Base-by-base conservation (phyloP, 2,113 vertebrate genomes). In the Psammodynastes pulverulentus region DNA sequence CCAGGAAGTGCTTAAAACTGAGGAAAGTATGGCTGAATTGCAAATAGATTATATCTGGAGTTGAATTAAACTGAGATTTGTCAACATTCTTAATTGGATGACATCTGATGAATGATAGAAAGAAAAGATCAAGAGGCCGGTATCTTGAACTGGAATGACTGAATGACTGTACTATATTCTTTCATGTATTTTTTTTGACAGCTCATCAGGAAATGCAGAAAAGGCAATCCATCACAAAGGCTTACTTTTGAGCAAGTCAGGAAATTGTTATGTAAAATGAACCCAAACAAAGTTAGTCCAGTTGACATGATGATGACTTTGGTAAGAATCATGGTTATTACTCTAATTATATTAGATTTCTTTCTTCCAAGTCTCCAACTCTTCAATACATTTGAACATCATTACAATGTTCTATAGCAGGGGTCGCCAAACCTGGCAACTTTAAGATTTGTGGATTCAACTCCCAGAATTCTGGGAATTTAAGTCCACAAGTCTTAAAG, bases 231-330 rank as follows among this genome's bases (percentile, higher is more conserved):
- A 89, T 46, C 93, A 84, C 98, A 98, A 92, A 97, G 98, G 84
- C 98, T 97, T 49, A 98, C 97, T 1, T 99, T 98, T 95, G 98
- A 98, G 48, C 98, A 99, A 95, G 96, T 98, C 86, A 98, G 96
- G 95, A 98, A 98, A 95, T 97, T 98, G 95, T 97, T 98, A 62
- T 95, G 97, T 87, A 98, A 97, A 89, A 98, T 98, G 95, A 99
- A 98, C 95, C 98, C 98, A 1, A 96, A 97, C 94, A 98, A 98
- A 98, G 97, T 98, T 95, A 98, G 98, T 96, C 98, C 97, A 0
- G 98, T 98, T 95, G 98, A 98, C 94, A 97, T 98, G 98, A 98
- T 98, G 98, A 98, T 98, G 98, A 98, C 96, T 94, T 97, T 98
- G 98, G 98, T 98, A 96, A 97, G 94, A 85, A 23, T 87, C 39